Evolutionary conservation across 2,888 invertebrate species (phyloP), one percentile per base, ranked within the genome.

Genomic region (Nomada hirtipes): DNA sequence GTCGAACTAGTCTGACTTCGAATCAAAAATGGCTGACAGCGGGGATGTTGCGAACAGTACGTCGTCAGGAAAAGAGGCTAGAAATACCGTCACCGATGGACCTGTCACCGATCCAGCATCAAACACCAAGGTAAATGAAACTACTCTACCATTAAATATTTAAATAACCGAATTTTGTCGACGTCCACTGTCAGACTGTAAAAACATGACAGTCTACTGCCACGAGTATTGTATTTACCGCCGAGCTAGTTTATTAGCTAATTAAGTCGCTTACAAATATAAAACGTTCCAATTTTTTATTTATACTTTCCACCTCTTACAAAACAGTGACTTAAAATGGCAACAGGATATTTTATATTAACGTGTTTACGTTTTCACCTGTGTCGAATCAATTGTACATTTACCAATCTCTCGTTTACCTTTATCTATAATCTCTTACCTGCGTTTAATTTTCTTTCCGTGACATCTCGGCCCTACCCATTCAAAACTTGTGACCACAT

Each of bases 51-150:
- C 89, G 87, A 91, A 89, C 79, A 88, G 85, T 77, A 88, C 89
- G 75, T 89, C 91, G 69, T 91, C 92, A 64, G 91, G 92, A 72
- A 93, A 93, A 91, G 92, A 91, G 78, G 86, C 85, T 84, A 90
- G 91, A 88, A 90, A 90, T 84, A 86, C 96, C 70, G 95, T 97
- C 13, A 95, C 95, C 88, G 97, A 97, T 93, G 96, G 96, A 90
- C 97, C 97, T 75, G 96, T 97, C 87, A 97, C 97, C 57, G 97
- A 97, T 93, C 97, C 97, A 79, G 97, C 97, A 61, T 96, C 96
- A 82, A 94, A 94, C 71, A 94, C 93, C 60, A 95, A 96, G 95
- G 95, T 95, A 92, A 91, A 89, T 80, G 57, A 44, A 29, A 61
- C 11, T 36, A 76, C 4, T 11, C 42, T 69, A n/a, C 29, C 29